Conservation (phyloP, 2,797 vertebrate species). For the Sebastes nivosus region DNA sequence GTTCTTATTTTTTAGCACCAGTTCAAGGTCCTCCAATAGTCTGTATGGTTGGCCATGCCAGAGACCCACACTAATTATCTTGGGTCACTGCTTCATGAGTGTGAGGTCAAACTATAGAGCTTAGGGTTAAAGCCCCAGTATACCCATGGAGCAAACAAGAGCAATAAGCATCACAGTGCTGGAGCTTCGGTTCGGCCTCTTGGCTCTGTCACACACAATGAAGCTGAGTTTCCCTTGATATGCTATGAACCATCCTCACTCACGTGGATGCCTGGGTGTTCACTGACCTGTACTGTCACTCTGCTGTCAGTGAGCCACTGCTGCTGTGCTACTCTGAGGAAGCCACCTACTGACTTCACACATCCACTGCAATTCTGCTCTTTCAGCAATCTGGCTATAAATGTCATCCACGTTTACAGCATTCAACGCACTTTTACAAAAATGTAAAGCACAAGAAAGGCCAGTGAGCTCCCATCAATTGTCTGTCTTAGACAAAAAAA, state of each 20-base stretch:
- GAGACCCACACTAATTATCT: background rate
- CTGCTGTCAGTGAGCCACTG: conserved; percentile 38
- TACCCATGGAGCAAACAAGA: background rate
- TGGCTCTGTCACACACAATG: conserved; percentile 30
- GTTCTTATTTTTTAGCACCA: background rate
- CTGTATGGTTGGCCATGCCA: background rate
- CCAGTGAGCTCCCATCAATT: background rate
- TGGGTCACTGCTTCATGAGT: background rate
- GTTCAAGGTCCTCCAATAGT: background rate
- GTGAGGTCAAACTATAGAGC: conserved; percentile 4
- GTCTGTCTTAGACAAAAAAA: conserved; percentile 1
- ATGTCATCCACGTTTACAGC: background rate
- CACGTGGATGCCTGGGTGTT: conserved; percentile 33
- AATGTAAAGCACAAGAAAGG: background rate
- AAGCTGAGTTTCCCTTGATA: conserved; percentile 42
- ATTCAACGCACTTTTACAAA: background rate
- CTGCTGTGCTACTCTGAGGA: conserved; percentile 36
- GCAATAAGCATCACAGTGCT: background rate
- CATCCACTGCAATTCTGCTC: conserved; percentile 19
- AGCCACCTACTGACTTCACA: conserved; percentile 41
- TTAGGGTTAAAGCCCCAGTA: background rate
- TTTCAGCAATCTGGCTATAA: background rate
- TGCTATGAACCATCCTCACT: conserved; percentile 46
- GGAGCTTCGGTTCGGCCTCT: background rate
- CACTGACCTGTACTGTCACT: conserved; percentile 54